These are phyloP conservation scores for Harpagoxenus sublaevis DNA, from an alignment of 2,888 invertebrate genomes.

Conservation along the genomic window DNA sequence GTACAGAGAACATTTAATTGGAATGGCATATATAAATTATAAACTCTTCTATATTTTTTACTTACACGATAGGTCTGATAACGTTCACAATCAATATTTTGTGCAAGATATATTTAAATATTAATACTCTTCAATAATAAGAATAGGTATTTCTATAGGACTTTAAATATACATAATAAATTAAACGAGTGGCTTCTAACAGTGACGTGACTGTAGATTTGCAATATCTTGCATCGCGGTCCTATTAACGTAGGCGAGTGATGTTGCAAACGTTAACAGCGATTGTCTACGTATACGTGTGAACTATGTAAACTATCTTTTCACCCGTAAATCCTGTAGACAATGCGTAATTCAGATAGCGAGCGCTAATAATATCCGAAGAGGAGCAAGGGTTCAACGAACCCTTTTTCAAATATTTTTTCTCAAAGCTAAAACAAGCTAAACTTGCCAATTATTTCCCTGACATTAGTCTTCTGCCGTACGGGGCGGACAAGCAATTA, in stretches of 20 bases:
- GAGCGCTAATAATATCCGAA: conserved; percentile 14
- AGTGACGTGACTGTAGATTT: neutral
- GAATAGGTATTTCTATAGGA: neutral
- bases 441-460: neutral
- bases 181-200: neutral
- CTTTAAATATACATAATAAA: neutral
- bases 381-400: conserved; percentile 7
- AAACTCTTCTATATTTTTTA: neutral
- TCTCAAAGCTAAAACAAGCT: neutral
- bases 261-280: conserved; percentile 2
- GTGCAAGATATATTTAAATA: neutral
- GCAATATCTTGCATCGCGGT: neutral
- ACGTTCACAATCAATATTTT: neutral
- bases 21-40: neutral
- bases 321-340: conserved; percentile 34
- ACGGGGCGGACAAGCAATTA: neutral
- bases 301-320: conserved; percentile 30
- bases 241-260: neutral
- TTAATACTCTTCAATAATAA: neutral
- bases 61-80: neutral
- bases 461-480: neutral
- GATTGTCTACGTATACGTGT: conserved; percentile 28
- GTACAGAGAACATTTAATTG: neutral
- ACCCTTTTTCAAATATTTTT: neutral
- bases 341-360: conserved; percentile 29